Percentiles rank a stretch among this genome's conserved stretches.
These are phyloP conservation scores for Lepidochrysops patricia DNA, from an alignment of 2,888 invertebrate species.

Conservation along the genomic window DNA sequence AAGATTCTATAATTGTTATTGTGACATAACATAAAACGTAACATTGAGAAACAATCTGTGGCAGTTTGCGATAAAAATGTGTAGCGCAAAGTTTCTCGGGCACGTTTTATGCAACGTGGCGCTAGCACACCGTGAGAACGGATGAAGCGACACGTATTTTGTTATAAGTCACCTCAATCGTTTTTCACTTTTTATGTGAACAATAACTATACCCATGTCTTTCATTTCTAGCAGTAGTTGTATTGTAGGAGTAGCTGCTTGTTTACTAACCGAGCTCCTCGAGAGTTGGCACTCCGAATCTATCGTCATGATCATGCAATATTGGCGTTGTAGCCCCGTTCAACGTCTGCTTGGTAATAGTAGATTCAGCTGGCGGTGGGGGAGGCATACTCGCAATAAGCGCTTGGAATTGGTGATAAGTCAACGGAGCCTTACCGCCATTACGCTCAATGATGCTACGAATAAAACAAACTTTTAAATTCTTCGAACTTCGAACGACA, in stretches of 20 bases:
- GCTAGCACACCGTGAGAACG: neutral
- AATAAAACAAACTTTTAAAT: too few species aligned
- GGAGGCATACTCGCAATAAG: slow-evolving; percentile 84
- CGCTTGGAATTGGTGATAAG: slow-evolving; percentile 90
- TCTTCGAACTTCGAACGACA: too few species aligned
- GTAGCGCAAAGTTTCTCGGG: neutral
- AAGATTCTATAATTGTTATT: too few species aligned
- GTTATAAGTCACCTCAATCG: too few species aligned
- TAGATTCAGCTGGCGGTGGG: slow-evolving; percentile 78
- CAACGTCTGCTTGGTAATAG: slow-evolving; percentile 71
- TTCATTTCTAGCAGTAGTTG: neutral
- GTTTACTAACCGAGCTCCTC: slow-evolving; percentile 82
- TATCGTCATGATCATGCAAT: slow-evolving; percentile 84
- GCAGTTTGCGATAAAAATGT: neutral
- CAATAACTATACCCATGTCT: neutral
- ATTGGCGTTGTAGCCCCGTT: slow-evolving; percentile 80
- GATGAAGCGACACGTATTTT: neutral
- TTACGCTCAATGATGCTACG: slow-evolving; percentile 86
- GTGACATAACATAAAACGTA: neutral
- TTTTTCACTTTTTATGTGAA: too few species aligned
- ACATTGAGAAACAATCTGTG: neutral
- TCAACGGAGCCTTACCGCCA: slow-evolving; percentile 86
- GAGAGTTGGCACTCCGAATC: slow-evolving; percentile 87
- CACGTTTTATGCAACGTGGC: neutral
- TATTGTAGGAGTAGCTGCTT: neutral